Conservation (phyloP, 2,797 vertebrate species). For the Sebastes hubbsi region DNA sequence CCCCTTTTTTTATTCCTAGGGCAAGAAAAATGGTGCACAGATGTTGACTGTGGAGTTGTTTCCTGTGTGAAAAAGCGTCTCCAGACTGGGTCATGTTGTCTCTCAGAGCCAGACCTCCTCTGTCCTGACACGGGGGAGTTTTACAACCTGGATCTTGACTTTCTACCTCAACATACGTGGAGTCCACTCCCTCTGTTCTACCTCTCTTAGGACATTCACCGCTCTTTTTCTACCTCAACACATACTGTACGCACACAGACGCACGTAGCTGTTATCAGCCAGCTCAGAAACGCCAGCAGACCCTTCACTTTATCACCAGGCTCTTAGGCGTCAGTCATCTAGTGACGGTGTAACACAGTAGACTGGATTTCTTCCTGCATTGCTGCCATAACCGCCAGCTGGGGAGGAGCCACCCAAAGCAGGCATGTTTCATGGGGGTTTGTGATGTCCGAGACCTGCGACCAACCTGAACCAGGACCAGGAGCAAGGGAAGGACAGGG, state of each 20-base stretch:
- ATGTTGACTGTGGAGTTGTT: not conserved
- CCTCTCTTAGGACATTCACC: constrained; percentile 31
- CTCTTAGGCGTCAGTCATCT: constrained; percentile 9
- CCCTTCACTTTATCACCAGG: constrained; percentile 1
- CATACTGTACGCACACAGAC: not conserved
- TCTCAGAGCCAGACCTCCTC: constrained; percentile 10
- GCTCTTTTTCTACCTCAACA: constrained; percentile 42
- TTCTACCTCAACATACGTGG: constrained; percentile 47
- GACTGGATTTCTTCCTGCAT: constrained; percentile 18
- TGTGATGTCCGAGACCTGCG: constrained; percentile 86
- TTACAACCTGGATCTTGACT: constrained; percentile 3
- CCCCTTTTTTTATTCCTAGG: constrained; percentile 4
- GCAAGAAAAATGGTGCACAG: not conserved
- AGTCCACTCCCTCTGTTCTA: constrained; percentile 16
- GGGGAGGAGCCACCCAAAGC: constrained; percentile 23
- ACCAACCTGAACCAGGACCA: constrained; percentile 3
- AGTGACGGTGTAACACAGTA: not conserved
- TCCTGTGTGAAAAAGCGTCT: not conserved
- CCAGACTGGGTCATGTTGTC: constrained; percentile 27
- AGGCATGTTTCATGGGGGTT: constrained; percentile 45
- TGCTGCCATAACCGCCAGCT: not conserved
- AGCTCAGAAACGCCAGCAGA: not conserved
- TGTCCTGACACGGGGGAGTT: constrained; percentile 33
- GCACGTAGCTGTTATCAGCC: constrained; percentile 30
- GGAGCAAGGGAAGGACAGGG: constrained; percentile 60